Base-by-base conservation (phyloP, 2,888 invertebrate genomes). In the Gisinianus flammeolus region DNA sequence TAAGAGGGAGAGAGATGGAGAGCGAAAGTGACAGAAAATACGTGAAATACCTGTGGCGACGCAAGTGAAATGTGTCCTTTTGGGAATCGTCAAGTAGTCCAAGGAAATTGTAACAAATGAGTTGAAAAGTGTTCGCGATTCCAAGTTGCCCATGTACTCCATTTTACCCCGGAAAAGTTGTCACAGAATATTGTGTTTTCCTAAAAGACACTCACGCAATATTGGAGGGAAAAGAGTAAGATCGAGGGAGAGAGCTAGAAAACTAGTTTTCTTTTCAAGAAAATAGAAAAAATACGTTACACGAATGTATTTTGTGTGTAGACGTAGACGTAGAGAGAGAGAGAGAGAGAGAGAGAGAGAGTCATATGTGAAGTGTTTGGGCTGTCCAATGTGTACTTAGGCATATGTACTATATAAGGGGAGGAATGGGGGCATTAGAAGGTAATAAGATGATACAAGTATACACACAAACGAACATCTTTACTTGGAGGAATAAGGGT, bases 91-190 rank as follows among this genome's bases (percentile, higher is more conserved):
- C 26, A 58, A 12, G 58, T 19, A 58, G 22, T 58, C 58, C 26
- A 58, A 58, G 58, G 26, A 58, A n/a, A 58, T 58, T 10, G 58
- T 58, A 58, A 58, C 58, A 58, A 58, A 58, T 58, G 22, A 58
- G 58, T 58, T 56, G 58, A 56, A 56, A 56, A 56, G n/a, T 2
- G 22, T 10, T 58, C 58, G 2, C 3, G 26, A n/a, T n/a, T n/a
- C n/a, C n/a, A n/a, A n/a, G n/a, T n/a, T n/a, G n/a, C n/a, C n/a
- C n/a, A n/a, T n/a, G n/a, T n/a, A n/a, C n/a, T n/a, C n/a, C n/a
- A n/a, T n/a, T n/a, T n/a, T 44, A 44, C 16, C 16, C 52, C 52
- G 16, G 52, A 16, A 44, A 16, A 12, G n/a, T n/a, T n/a, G n/a
- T 10, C 52, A 44, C 16, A 16, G 52, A 16, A 16, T 16, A 12